Evolutionary conservation across 1,140 invertebrate genomes (phyloP).

Genomic region (Heliconius himera): DNA sequence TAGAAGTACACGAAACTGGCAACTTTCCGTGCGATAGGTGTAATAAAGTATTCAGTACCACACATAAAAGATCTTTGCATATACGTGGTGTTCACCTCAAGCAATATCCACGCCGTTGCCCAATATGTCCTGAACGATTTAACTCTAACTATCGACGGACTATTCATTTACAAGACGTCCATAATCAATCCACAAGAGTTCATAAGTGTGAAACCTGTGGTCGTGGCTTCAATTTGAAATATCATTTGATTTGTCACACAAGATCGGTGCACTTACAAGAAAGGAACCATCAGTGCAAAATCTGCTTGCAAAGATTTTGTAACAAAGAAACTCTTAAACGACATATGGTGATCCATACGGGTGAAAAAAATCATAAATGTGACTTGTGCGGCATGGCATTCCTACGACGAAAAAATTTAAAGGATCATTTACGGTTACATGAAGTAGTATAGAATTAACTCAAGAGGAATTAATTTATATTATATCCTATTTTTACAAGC

Average conservation of each 20-base stretch:
- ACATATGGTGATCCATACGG: constrained; percentile 84
- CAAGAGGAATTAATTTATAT: neutral
- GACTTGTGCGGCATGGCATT: constrained; percentile 86
- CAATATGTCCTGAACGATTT: constrained; percentile 73
- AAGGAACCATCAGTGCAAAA: constrained; percentile 71
- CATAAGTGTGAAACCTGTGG: constrained; percentile 76
- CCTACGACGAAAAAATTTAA: constrained; percentile 68
- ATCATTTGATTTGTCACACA: constrained; percentile 73
- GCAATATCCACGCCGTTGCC: constrained; percentile 66
- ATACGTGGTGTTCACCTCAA: constrained; percentile 71
- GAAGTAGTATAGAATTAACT: constrained; percentile 43
- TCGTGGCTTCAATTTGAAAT: constrained; percentile 68
- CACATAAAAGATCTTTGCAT: constrained; percentile 66
- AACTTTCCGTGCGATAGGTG: constrained; percentile 70
- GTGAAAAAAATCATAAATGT: constrained; percentile 88
- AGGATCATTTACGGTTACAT: constrained; percentile 67
- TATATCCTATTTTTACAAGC: neutral
- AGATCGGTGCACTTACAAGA: constrained; percentile 73
- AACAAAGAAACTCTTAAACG: constrained; percentile 75
- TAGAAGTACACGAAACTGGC: constrained; percentile 78
- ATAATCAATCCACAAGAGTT: constrained; percentile 71
- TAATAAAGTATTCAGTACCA: constrained; percentile 70
- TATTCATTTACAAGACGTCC: constrained; percentile 73
- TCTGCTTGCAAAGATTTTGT: constrained; percentile 77
- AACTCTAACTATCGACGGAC: constrained; percentile 71